Evolutionary conservation across 2,113 vertebrate genomes (phyloP), one percentile per base, ranked within the genome.

Genomic region (Ammodytes marinus): DNA sequence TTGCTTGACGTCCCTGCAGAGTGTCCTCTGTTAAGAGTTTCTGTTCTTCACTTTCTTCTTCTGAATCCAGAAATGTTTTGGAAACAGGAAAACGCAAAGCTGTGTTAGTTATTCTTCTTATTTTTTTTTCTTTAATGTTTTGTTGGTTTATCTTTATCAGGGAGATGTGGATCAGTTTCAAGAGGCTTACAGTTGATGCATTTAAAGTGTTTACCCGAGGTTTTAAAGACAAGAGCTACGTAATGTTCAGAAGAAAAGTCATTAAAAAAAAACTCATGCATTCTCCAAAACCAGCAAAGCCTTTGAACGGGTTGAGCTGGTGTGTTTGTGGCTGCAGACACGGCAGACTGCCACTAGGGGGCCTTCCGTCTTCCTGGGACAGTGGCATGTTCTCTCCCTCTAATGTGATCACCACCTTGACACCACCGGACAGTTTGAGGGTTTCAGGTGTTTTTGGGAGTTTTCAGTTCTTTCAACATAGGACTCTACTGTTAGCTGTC

Each of bases 151-250:
- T 80, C 80, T 91, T 27, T 27, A 27, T 83, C 84, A 85, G 86
- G 87, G 90, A 91, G 83, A 80, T 84, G 89, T 73, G 84, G 84
- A 82, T 85, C 61, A 19, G 46, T 88, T 89, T 77, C 65, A 67
- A 27, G 64, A 75, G 50, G 60, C 77, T 70, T 53, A 66, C 80
- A 78, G 61, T 68, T 60, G 86, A 86, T 79, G 58, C 79, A 80
- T 88, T 27, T 60, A 54, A 59, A 82, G 54, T 78, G 81, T 89
- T 90, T 87, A 85, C 83, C 66, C 15, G 39, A 75, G 53, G 39
- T 71, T 81, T 76, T 73, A 61, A 15, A 15, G 40, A 10, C 12
- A 59, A 69, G 35, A 66, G 57, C 50, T 58, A 73, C 3, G 19
- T 42, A 43, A 74, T 45, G 79, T 68, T 71, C 37, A 63, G 35